Evolutionary conservation across 2,113 vertebrate genomes (phyloP).

Genomic region (Peromyscus leucopus): DNA sequence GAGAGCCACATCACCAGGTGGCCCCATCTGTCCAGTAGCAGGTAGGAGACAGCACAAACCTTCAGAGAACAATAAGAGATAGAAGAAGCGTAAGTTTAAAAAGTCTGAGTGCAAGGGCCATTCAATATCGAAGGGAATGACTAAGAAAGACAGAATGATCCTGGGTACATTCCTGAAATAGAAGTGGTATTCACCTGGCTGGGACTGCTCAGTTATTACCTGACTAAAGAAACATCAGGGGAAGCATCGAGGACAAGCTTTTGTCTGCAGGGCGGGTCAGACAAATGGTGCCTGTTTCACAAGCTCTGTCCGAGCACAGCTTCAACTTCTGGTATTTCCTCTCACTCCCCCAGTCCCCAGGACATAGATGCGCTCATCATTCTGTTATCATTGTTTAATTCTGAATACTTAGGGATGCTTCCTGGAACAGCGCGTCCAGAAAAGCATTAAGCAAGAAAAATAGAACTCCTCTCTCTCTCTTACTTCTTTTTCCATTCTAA

Average conservation of each 20-base stretch:
- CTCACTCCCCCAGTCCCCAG: not conserved
- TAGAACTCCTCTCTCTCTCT: not conserved
- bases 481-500: slow-evolving; percentile 10
- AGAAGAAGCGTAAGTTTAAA: not conserved
- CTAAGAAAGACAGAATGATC: slow-evolving; percentile 42
- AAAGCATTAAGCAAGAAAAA: not conserved
- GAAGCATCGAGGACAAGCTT: not conserved
- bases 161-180: slow-evolving; percentile 49
- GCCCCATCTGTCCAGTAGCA: slow-evolving; percentile 2
- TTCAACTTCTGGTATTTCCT: not conserved
- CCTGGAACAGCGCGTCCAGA: not conserved
- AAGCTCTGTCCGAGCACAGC: not conserved
- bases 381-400: not conserved
- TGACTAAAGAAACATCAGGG: not conserved
- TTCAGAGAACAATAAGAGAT: not conserved
- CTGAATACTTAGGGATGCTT: slow-evolving; percentile 37
- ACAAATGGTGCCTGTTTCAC: not conserved
- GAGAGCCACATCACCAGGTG: not conserved
- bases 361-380: not conserved
- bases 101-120: slow-evolving; percentile 30
- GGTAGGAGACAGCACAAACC: not conserved
- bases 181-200: not conserved
- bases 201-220: not conserved
- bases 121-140: slow-evolving; percentile 67
- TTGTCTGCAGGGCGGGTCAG: not conserved